phyloP scores from a whole-genome alignment of 1,140 invertebrate genomes.

The Chironomus tepperi region DNA sequence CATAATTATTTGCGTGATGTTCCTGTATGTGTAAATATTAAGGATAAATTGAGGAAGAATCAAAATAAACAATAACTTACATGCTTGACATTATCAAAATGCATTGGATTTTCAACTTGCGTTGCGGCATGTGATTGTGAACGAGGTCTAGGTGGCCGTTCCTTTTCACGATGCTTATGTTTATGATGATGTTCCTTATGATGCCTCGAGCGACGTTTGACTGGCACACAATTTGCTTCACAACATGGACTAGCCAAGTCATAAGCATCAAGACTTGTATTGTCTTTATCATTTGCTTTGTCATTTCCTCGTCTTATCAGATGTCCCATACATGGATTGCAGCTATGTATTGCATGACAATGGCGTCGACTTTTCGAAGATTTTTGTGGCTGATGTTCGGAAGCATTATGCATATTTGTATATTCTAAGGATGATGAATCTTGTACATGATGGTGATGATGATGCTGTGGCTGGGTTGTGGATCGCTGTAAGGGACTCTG shows the following conservation, averaged over 20 bases:
- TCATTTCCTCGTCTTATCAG: constrained; percentile 35
- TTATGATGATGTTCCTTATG: constrained; percentile 55
- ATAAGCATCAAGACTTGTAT: constrained; percentile 69
- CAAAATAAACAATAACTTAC: not conserved
- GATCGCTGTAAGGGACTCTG: too few relatives aligned
- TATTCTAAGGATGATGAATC: not conserved
- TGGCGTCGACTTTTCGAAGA: constrained; percentile 32
- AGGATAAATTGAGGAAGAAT: constrained; percentile 24
- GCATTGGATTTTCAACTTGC: constrained; percentile 25
- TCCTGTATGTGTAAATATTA: not conserved
- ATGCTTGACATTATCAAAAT: too few relatives aligned
- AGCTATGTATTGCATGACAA: constrained; percentile 47
- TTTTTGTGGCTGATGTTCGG: constrained; percentile 31
- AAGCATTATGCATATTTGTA: constrained; percentile 26
- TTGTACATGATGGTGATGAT: constrained; percentile 35
- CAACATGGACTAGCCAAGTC: constrained; percentile 75
- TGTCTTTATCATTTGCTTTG: constrained; percentile 42
- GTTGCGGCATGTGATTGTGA: constrained; percentile 41
- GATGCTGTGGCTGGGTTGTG: constrained; percentile 28
- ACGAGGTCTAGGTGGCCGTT: constrained; percentile 34
- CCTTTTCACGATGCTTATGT: constrained; percentile 41
- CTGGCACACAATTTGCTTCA: constrained; percentile 71
- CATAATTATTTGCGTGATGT: constrained; percentile 40
- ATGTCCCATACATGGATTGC: constrained; percentile 58
- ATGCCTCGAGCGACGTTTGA: constrained; percentile 50